Evolutionary conservation across 2,113 vertebrate genomes (phyloP), one percentile per base, ranked within the genome.

Genomic region (Cepphus grylle): DNA sequence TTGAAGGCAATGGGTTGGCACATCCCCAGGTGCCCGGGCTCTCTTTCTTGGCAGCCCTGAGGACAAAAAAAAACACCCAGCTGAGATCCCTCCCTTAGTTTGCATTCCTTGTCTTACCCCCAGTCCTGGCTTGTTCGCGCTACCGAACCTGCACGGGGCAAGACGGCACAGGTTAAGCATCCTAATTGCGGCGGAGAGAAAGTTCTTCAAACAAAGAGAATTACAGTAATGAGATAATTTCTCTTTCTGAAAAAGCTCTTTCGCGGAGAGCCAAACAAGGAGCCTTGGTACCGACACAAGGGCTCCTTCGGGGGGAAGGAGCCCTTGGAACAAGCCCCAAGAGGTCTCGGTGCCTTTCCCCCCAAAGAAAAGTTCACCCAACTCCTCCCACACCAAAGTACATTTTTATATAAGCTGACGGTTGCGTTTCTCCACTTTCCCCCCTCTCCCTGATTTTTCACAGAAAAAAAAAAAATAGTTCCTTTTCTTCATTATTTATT

Each of bases 191-290:
- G 40, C 1, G 0, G 15, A 78, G 65, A 71, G 80, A 78, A 84
- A 85, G 61, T 63, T 89, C 73, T 84, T 45, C 77, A 67, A 45
- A 12, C 14, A 42, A 29, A 93, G 71, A 3, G n/a, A 79, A 47
- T 62, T 87, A 21, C 38, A 70, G 53, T 43, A 67, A 15, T 47
- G 65, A 84, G 61, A 43, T 85, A 21, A 18, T 52, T 83, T 56
- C 12, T 34, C 25, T 29, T 91, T 63, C 77, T 87, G 86, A 47
- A 85, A 67, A 84, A 84, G 29, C 38, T 90, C 40, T 40, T 70
- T 86, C 3, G 1, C 45, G 77, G 50, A 45, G n/a, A 45, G 6
- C 34, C 62, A 38, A 19, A 21, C 0, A 0, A 72, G 43, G 26
- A 82, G 38, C 34, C 27, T 26, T 36, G 58, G 42, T 21, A 58